phyloP scores from a whole-genome alignment of 2,113 vertebrate genomes.

The Malurus alboscapulatus region DNA sequence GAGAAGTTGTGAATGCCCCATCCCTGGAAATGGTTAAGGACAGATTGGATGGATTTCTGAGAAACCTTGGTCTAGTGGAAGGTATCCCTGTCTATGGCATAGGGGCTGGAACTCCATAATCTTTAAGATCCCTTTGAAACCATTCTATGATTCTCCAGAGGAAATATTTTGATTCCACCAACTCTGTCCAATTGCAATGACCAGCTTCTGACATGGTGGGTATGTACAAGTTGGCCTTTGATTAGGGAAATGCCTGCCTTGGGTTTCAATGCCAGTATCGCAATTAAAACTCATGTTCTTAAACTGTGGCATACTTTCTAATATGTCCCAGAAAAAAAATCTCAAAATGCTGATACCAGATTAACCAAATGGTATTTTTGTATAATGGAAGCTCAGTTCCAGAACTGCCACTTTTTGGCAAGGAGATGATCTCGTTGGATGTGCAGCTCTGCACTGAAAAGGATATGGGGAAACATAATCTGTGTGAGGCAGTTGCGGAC shows the following conservation, averaged over 20 bases:
- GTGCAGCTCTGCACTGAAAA: neutral
- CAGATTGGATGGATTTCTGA: neutral
- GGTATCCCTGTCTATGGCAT: neutral
- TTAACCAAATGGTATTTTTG: neutral
- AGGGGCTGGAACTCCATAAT: neutral
- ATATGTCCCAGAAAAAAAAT: neutral
- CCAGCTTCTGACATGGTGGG: neutral
- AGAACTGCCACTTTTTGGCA: neutral
- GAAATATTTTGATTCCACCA: neutral
- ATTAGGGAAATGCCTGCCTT: neutral
- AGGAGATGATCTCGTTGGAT: neutral
- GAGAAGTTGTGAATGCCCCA: neutral
- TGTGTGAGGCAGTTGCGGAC: neutral
- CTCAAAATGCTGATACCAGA: neutral
- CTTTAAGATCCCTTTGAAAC: neutral
- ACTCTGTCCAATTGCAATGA: neutral
- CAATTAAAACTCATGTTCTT: neutral
- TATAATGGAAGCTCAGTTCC: neutral
- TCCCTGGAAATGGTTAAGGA: neutral
- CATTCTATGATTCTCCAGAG: neutral
- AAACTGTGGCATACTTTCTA: neutral
- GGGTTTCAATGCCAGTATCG: neutral
- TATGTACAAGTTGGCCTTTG: neutral
- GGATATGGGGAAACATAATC: neutral
- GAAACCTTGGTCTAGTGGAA: neutral